phyloP scores from a whole-genome alignment of 2,113 vertebrate species.

The Solea solea region DNA sequence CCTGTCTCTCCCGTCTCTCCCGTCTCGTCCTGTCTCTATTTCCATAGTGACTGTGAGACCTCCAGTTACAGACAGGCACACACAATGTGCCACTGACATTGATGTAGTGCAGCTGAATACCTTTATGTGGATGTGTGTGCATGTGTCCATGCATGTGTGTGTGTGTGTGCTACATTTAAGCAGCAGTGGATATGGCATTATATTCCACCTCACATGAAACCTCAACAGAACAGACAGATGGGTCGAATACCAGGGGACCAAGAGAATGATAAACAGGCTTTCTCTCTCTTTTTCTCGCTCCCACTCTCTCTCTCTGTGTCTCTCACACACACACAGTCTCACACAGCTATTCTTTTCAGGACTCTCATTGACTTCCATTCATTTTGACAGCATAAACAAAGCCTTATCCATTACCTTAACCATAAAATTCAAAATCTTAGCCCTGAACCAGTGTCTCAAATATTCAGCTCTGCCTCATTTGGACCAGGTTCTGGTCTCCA shows the following conservation, averaged over 20 bases:
- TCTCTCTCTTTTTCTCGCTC: too few relatives aligned
- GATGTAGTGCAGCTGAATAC: slow-evolving; percentile 31
- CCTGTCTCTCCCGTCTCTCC: background rate
- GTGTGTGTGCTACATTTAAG: slow-evolving; percentile 10
- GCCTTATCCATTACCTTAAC: too few relatives aligned
- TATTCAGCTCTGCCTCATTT: too few relatives aligned
- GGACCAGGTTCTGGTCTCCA: too few relatives aligned
- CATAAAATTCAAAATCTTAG: too few relatives aligned
- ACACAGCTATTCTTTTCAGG: background rate
- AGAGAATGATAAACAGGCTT: slow-evolving; percentile 57
- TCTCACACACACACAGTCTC: slow-evolving; percentile 29
- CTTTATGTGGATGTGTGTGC: slow-evolving; percentile 10
- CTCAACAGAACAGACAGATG: slow-evolving; percentile 52
- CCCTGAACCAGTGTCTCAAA: too few relatives aligned
- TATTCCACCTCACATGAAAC: slow-evolving; percentile 61
- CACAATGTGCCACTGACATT: slow-evolving; percentile 54
- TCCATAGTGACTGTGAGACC: slow-evolving; percentile 30
- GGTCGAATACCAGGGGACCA: slow-evolving; percentile 52
- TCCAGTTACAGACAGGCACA: slow-evolving; percentile 32
- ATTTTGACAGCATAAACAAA: too few relatives aligned
- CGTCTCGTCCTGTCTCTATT: background rate
- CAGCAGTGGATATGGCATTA: slow-evolving; percentile 52
- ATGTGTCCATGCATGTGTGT: slow-evolving; percentile 7
- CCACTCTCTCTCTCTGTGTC: slow-evolving; percentile 24
- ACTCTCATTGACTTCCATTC: too few relatives aligned